These are phyloP conservation scores for Triops longicaudatus DNA, from an alignment of 1,140 invertebrate genomes.

Conservation along the genomic window DNA sequence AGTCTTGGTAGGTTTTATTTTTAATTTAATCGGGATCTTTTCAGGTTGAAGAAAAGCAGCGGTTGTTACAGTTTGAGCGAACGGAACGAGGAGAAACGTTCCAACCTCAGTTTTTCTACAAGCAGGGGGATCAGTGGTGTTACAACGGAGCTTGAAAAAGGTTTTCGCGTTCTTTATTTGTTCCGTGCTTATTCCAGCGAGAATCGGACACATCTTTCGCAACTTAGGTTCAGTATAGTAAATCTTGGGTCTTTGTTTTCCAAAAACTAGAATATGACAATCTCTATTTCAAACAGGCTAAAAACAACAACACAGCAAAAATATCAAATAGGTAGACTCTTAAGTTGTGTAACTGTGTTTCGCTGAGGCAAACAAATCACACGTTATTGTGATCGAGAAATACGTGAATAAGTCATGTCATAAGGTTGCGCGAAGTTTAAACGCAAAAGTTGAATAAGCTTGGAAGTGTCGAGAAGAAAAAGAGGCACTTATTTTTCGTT, in stretches of 20 bases:
- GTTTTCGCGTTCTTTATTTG: too few relatives aligned
- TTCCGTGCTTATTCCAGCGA: too few relatives aligned
- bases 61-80: background rate
- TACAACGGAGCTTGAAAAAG: background rate
- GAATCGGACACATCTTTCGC: background rate
- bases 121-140: background rate
- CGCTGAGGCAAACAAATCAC: background rate
- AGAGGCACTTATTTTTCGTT: too few relatives aligned
- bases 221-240: background rate
- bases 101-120: background rate
- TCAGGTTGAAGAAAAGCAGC: background rate
- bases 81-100: background rate
- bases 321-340: background rate
- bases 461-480: too few relatives aligned
- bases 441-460: too few relatives aligned
- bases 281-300: background rate
- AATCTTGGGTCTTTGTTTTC: background rate
- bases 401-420: background rate
- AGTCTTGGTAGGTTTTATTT: too few relatives aligned
- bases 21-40: background rate
- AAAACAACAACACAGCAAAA: background rate
- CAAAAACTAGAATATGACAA: background rate
- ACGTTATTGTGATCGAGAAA: background rate
- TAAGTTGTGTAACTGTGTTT: background rate
- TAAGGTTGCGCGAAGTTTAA: background rate